These are phyloP conservation scores for Toxonevra muliebris DNA, from an alignment of 2,888 invertebrate species.

Conservation along the genomic window DNA sequence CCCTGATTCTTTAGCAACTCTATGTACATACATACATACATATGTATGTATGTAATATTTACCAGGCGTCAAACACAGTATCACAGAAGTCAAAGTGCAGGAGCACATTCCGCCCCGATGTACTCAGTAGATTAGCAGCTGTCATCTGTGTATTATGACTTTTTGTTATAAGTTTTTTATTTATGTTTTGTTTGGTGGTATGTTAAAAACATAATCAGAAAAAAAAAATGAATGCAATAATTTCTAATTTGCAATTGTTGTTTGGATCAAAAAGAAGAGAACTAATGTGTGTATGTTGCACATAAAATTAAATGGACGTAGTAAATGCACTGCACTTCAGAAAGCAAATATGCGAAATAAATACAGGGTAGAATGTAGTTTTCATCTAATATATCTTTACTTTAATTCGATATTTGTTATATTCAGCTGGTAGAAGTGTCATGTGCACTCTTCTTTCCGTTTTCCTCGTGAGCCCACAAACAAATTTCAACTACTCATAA, in stretches of 20 bases:
- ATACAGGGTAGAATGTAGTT: no score
- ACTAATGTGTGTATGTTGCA: slow-evolving; percentile 14
- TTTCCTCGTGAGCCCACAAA: no score
- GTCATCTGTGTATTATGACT: slow-evolving; percentile 31
- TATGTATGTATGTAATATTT: not conserved
- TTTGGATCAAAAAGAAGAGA: slow-evolving; percentile 18
- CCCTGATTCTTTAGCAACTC: not conserved
- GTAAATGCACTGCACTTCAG: no score
- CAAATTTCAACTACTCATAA: no score
- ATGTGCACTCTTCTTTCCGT: no score
- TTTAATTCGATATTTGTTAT: no score
- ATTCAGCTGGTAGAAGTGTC: no score
- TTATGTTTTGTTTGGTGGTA: not conserved
- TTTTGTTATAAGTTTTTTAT: no score
- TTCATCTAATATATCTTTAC: no score
- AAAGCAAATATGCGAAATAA: no score
- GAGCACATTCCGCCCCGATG: not conserved
- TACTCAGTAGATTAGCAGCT: slow-evolving; percentile 38
- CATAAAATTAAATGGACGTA: no score
- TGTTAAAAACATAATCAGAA: not conserved
- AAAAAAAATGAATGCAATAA: slow-evolving; percentile 22
- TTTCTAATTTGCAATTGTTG: slow-evolving; percentile 27
- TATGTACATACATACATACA: not conserved
- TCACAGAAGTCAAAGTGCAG: slow-evolving; percentile 2
- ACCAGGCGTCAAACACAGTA: not conserved